Evolutionary conservation across 2,888 invertebrate genomes (phyloP).

Genomic region (Aricia artaxerxes): DNA sequence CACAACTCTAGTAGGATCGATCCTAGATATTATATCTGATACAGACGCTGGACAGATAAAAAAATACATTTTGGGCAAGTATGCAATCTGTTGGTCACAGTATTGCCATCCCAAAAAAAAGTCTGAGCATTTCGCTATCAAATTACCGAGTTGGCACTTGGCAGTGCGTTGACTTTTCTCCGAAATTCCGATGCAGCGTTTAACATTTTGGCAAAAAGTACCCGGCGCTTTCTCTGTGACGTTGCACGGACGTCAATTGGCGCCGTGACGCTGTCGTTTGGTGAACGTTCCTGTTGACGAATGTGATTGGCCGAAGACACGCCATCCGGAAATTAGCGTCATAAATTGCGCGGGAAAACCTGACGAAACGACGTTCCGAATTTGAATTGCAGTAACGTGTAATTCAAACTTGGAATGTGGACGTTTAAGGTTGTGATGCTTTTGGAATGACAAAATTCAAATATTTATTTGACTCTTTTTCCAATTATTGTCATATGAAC

Average conservation of each 20-base stretch:
- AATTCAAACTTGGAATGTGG: slow-evolving; percentile 1
- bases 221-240: slow-evolving; percentile 23
- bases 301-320: slow-evolving; percentile 19
- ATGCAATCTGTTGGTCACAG: neutral
- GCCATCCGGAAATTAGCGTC: neutral
- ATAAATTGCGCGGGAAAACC: slow-evolving; percentile 14
- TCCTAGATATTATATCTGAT: too few relatives aligned
- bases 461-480: neutral
- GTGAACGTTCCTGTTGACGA: slow-evolving; percentile 37
- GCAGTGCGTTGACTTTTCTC: slow-evolving; percentile 4
- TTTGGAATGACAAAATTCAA: neutral
- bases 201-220: neutral
- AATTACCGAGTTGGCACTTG: neutral
- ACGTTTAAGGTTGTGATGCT: neutral
- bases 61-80: neutral
- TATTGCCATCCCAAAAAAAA: neutral
- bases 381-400: neutral
- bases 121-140: neutral
- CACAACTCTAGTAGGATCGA: too few relatives aligned
- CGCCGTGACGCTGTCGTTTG: slow-evolving; percentile 30
- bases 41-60: too few relatives aligned
- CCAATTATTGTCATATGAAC: neutral
- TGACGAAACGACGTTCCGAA: slow-evolving; percentile 9
- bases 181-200: neutral
- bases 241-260: slow-evolving; percentile 14